A percentile compares a stretch with the other conserved stretches of the same genome.
These are phyloP conservation scores for Plectropomus leopardus DNA, from an alignment of 2,113 vertebrate genomes.

Conservation along the genomic window DNA sequence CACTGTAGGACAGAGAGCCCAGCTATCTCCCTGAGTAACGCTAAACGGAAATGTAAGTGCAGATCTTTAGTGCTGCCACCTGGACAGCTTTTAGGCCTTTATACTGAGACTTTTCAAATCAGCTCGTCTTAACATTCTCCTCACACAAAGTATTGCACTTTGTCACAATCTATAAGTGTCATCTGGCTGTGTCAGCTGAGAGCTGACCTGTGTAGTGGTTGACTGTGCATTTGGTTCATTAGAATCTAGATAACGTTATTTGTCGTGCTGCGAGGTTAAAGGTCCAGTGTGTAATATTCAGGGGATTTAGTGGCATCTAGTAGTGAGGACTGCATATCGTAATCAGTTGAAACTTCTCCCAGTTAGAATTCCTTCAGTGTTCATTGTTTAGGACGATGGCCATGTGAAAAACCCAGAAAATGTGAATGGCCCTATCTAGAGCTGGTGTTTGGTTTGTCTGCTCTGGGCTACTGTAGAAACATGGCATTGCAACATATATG, in stretches of 20 bases:
- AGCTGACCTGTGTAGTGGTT: conserved; percentile 35
- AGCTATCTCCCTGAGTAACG: conserved; percentile 87
- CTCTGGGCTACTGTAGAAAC: no score
- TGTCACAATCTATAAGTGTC: conserved; percentile 71
- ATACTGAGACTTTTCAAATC: conserved; percentile 52
- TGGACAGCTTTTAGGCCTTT: conserved; percentile 50
- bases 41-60: conserved; percentile 61
- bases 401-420: no score
- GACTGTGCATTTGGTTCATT: conserved; percentile 58
- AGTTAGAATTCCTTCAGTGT: no score
- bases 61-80: conserved; percentile 51
- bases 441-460: no score
- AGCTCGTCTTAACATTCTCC: conserved; percentile 47
- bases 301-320: no score
- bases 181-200: conserved; percentile 37
- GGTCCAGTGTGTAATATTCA: no score
- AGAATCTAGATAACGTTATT: conserved; percentile 22
- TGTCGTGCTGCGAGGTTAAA: conserved; percentile 37
- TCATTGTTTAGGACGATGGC: no score
- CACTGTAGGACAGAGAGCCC: conserved; percentile 82
- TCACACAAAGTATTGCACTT: conserved; percentile 69
- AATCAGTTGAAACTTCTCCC: no score
- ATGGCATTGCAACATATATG: no score
- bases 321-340: no score
- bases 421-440: no score